Evolutionary conservation across 2,888 invertebrate species (phyloP), one percentile per base, ranked within the genome.

Genomic region (Xiphydria camelus): DNA sequence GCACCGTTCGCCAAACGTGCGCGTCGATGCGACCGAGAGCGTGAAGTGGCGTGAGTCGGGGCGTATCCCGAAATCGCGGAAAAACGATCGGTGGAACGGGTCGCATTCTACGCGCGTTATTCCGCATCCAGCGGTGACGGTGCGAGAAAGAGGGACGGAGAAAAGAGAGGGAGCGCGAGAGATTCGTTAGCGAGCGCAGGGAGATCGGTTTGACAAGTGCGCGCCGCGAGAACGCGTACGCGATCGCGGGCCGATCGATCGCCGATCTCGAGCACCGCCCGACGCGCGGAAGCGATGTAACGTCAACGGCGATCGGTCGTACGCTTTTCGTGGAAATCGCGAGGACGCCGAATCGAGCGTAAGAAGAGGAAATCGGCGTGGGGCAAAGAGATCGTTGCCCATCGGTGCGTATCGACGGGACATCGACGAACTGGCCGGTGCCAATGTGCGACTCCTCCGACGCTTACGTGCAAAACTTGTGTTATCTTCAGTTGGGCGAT

Each of bases 371-470:
- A n/a, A n/a, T n/a, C n/a, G n/a, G n/a, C n/a, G n/a, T n/a, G n/a
- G n/a, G n/a, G n/a, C n/a, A n/a, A n/a, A n/a, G n/a, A n/a, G n/a
- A n/a, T n/a, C n/a, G n/a, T n/a, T n/a, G n/a, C n/a, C n/a, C n/a
- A n/a, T n/a, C n/a, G n/a, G n/a, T n/a, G n/a, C n/a, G n/a, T n/a
- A n/a, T n/a, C n/a, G n/a, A 15, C 6, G 18, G 14, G 25, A 7
- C 20, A 9, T 15, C 20, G 15, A n/a, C 23, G 17, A 31, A 19
- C 18, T 17, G 12, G 26, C 17, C 19, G 19, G 54, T 56, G 66
- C 64, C 66, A 72, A 75, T 75, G 75, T 73, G 75, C 56, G 73
- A 75, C 59, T 72, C 75, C 21, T 67, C 68, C 35, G 74, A 74
- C 58, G 66, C 66, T 48, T 73, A 68, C 57, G 62, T 71, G 45